Evolutionary conservation across 2,797 vertebrate species (phyloP).

Genomic region (Geotrypetes seraphini): DNA sequence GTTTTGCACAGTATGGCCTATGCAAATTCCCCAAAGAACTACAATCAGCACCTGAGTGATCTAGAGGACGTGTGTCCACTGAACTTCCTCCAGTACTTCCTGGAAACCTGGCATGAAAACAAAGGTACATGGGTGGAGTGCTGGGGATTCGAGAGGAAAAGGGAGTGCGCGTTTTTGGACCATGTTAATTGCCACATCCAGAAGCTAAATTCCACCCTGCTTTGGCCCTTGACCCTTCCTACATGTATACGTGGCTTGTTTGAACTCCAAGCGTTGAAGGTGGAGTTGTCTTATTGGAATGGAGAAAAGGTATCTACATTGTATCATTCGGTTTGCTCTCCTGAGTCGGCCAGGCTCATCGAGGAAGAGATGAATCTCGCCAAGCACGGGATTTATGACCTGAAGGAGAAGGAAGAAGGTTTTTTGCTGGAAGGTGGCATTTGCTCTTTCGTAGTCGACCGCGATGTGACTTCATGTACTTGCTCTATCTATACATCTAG

Average conservation of each 20-base stretch:
- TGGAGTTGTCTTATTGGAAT: neutral
- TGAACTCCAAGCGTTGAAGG: neutral
- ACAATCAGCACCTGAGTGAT: conserved; percentile 4
- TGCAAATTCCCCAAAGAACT: neutral
- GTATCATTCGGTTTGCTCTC: neutral
- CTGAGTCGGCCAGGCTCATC: neutral
- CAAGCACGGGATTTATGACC: neutral
- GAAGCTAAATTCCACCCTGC: neutral
- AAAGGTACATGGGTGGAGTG: conserved; percentile 9
- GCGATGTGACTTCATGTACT: conserved; percentile 2
- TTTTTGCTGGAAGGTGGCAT: neutral
- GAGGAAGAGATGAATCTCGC: conserved; percentile 4
- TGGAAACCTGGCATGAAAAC: conserved; percentile 14
- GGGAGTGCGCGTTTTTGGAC: conserved; percentile 3
- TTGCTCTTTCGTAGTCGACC: conserved; percentile 3
- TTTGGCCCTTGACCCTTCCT: neutral
- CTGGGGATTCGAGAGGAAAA: conserved; percentile 8
- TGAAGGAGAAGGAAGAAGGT: neutral
- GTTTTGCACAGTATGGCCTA: conserved; percentile 9
- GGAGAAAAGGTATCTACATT: neutral
- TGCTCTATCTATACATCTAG: conserved; percentile 6
- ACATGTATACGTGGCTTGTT: neutral
- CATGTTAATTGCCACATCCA: conserved; percentile 1
- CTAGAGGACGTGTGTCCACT: conserved; percentile 2
- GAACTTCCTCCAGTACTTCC: conserved; percentile 4